Percentiles rank a stretch among this genome's conserved stretches.
Evolutionary conservation across 2,888 invertebrate species (phyloP).

Genomic region (Chamaedrilus cognettii): DNA sequence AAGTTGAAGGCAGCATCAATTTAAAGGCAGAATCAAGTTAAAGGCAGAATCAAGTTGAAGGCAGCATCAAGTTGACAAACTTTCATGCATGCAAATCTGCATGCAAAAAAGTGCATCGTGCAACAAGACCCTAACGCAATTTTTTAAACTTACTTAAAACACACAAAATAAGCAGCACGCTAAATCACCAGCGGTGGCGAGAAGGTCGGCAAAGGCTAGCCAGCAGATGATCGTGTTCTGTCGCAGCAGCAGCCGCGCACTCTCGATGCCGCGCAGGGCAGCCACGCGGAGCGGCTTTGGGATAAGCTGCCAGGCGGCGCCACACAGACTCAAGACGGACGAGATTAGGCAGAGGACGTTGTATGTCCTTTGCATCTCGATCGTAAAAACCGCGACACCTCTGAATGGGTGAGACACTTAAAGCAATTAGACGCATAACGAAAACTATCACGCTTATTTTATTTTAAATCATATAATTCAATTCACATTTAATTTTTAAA

Average conservation of each 20-base stretch:
- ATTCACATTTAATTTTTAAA: no score
- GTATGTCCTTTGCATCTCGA: not conserved
- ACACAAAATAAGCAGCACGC: no score
- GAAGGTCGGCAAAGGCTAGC: conserved; percentile 77
- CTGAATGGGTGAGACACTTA: no score
- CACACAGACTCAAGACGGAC: conserved; percentile 18
- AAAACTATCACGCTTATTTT: no score
- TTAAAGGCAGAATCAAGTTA: no score
- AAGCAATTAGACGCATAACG: no score
- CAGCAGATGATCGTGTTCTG: conserved; percentile 69
- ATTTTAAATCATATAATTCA: no score
- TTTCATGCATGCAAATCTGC: no score
- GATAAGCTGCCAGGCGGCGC: conserved; percentile 26
- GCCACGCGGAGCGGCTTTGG: conserved; percentile 15
- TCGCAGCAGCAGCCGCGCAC: conserved; percentile 16
- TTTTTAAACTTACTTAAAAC: no score
- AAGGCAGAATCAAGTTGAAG: not conserved
- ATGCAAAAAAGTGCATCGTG: no score
- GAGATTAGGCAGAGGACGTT: conserved; percentile 19
- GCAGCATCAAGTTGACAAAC: no score
- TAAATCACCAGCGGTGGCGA: conserved; percentile 74
- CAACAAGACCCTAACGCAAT: not conserved
- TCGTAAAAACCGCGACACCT: not conserved
- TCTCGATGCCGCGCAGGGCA: not conserved
- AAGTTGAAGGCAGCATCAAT: no score